Evolutionary conservation across 2,113 vertebrate genomes (phyloP).

Genomic region (Campylomormyrus tamandua): DNA sequence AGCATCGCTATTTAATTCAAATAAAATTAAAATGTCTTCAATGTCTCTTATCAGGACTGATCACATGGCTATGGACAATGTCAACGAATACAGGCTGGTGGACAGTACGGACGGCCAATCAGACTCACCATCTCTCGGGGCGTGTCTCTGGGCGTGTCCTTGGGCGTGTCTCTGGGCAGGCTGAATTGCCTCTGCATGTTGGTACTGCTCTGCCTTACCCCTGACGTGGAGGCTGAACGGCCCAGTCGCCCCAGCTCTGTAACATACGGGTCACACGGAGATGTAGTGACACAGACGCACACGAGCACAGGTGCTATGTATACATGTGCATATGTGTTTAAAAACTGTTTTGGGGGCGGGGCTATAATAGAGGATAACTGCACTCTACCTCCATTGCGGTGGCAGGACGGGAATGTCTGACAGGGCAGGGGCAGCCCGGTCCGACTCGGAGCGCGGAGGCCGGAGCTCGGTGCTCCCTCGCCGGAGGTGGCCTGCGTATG

Average conservation of each 20-base stretch:
- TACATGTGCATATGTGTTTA: not conserved
- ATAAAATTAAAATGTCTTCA: not conserved
- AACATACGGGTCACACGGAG: conserved; percentile 8
- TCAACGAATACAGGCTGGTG: not conserved
- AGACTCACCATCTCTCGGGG: conserved; percentile 65
- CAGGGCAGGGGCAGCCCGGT: conserved; percentile 72
- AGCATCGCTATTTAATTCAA: not conserved
- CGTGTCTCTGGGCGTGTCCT: conserved; percentile 66
- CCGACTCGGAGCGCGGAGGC: conserved; percentile 64
- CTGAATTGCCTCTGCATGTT: conserved; percentile 75
- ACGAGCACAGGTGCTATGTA: conserved; percentile 1
- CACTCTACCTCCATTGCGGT: conserved; percentile 72
- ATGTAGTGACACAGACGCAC: conserved; percentile 1
- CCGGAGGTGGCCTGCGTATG: conserved; percentile 58
- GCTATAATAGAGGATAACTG: not conserved
- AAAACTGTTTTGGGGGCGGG: not conserved
- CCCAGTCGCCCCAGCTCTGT: conserved; percentile 82
- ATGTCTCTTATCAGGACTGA: not conserved
- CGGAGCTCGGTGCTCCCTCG: conserved; percentile 51
- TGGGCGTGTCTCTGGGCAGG: conserved; percentile 62
- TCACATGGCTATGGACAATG: not conserved
- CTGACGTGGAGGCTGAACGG: conserved; percentile 82
- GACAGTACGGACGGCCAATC: conserved; percentile 44
- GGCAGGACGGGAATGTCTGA: conserved; percentile 80
- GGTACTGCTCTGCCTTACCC: conserved; percentile 68